Base-by-base conservation (phyloP, 2,797 vertebrate species). In the Clamator glandarius region DNA sequence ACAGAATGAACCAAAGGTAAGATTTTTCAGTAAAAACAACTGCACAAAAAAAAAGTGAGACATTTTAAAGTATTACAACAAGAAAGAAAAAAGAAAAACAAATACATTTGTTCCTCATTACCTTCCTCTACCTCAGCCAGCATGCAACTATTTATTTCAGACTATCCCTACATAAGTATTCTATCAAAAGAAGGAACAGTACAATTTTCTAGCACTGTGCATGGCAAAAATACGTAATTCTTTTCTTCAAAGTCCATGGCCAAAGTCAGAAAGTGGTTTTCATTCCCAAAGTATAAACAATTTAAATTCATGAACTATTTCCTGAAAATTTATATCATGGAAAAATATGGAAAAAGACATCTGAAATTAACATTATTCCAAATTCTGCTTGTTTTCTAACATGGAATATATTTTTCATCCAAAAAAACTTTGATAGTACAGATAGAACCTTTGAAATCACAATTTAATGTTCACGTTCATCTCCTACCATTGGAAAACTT, bases 271-370 rank as follows among this genome's bases (percentile, higher is more conserved):
- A 77, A 63, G 66, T 16, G 25, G 11, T 42, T 87, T 59, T 67
- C 59, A 29, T 88, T 90, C 31, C 29, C 39, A 48, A 59, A 81
- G 21, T 12, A 52, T 36, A 76, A 91, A 64, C 28, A 90, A 36
- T 46, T 79, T n/a, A 72, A 90, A 91, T 57, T 74, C 66, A 91
- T 28, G 20, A 88, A 72, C 42, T 57, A 54, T 80, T 95, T 94
- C 50, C 80, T 91, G 63, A 84, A 84, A 64, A 77, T 63, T 84
- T 81, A 16, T 42, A 28, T 35, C 13, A 15, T 26, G n/a, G 58
- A 58, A 92, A 91, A 58, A 64, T 18, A 62, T 10, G 41, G 66
- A 69, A 80, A 52, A 55, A 61, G 18, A 73, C 48, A 83, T 36
- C 51, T n/a, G 48, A 70, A 63, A 44, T 20, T 2, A 61, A 87